phyloP scores from a whole-genome alignment of 2,113 vertebrate genomes.

The Megatriorchis doriae region DNA sequence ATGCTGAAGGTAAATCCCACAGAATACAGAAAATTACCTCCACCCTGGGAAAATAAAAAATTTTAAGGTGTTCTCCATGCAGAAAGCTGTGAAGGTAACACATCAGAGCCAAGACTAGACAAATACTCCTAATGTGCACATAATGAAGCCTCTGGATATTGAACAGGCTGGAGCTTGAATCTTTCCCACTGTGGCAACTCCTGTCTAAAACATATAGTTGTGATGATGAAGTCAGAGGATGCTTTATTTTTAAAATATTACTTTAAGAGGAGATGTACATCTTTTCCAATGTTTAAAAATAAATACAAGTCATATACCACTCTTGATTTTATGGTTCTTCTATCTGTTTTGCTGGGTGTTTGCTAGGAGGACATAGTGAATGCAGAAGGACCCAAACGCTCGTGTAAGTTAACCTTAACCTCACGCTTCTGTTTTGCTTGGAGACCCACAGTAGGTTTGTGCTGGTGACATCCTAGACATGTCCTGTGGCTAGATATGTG shows the following conservation, averaged over 20 bases:
- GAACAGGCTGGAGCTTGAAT: conserved; percentile 38
- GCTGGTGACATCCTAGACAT: neutral
- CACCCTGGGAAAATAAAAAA: conserved; percentile 7
- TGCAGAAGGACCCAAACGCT: neutral
- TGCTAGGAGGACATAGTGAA: neutral
- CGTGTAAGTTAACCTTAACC: neutral
- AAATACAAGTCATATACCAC: neutral
- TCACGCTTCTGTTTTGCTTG: neutral
- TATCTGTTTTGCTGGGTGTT: neutral
- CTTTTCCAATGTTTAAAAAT: neutral
- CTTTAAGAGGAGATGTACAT: neutral
- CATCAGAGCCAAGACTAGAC: conserved; percentile 15
- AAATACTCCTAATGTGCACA: conserved; percentile 16
- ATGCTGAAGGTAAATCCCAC: conserved; percentile 4
- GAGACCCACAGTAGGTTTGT: neutral
- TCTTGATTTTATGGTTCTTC: neutral
- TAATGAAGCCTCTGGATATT: conserved; percentile 38
- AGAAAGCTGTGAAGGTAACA: neutral
- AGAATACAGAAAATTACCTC: conserved; percentile 12
- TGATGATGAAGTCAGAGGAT: neutral
- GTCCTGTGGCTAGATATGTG: neutral
- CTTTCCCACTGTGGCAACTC: neutral
- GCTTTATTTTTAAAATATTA: neutral
- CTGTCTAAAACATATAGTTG: neutral
- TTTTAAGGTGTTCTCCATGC: neutral